Evolutionary conservation across 2,888 invertebrate genomes (phyloP).

Genomic region (Coronaproctus castanopsis): DNA sequence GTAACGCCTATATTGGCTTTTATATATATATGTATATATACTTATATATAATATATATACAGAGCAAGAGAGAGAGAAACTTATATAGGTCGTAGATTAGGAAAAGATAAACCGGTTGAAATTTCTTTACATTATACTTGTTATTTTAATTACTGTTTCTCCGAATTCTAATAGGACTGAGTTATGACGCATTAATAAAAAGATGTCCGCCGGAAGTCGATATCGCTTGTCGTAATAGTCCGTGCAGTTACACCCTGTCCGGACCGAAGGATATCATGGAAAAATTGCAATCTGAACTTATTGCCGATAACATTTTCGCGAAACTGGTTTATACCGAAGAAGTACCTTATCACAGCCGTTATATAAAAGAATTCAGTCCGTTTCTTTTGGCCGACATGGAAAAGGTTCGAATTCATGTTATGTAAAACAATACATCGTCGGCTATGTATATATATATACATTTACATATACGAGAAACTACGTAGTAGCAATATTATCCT

Average conservation of each 20-base stretch:
- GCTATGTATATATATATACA: no score
- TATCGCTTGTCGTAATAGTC: conserved; percentile 71
- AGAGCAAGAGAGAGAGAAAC: no score
- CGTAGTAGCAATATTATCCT: no score
- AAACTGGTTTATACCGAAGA: conserved; percentile 21
- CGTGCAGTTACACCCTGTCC: conserved; percentile 74
- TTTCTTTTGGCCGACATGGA: neutral
- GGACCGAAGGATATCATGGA: conserved; percentile 49
- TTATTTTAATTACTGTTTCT: no score
- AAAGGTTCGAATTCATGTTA: neutral
- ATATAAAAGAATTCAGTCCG: conserved; percentile 15
- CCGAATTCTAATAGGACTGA: conserved; percentile 27
- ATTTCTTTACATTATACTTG: no score
- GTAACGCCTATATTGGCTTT: no score
- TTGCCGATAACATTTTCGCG: conserved; percentile 24
- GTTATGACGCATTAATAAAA: conserved; percentile 31
- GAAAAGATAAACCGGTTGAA: no score
- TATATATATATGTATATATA: no score
- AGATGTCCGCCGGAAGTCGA: conserved; percentile 55
- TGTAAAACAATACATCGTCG: no score
- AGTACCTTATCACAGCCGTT: conserved; percentile 23
- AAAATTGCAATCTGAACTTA: conserved; percentile 34
- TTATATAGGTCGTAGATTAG: no score
- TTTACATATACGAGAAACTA: no score
- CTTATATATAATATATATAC: no score